Evolutionary conservation across 2,888 invertebrate species (phyloP).

Genomic region (Beris morrisii): DNA sequence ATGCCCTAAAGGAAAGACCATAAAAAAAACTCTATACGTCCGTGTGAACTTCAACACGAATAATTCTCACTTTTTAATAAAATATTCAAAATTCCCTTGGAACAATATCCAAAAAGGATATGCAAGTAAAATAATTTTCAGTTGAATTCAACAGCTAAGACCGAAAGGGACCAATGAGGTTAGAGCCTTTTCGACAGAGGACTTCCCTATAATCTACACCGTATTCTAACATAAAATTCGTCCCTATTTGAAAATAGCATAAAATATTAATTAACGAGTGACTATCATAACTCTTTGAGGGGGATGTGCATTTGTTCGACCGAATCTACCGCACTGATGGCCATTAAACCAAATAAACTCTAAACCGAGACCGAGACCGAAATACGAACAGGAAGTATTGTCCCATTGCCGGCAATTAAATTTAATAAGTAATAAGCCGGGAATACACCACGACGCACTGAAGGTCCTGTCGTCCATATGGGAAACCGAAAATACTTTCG

Average conservation of each 20-base stretch:
- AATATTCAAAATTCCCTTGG: too few species aligned
- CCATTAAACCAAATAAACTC: constrained; percentile 31
- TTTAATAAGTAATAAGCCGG: constrained; percentile 37
- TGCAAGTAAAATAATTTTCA: too few species aligned
- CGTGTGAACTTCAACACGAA: too few species aligned
- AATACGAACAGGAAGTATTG: constrained; percentile 9
- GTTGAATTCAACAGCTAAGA: too few species aligned
- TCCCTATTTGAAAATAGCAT: neutral
- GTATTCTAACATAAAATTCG: too few species aligned
- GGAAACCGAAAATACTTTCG: constrained; percentile 35
- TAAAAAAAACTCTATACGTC: too few species aligned
- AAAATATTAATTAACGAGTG: constrained; percentile 22
- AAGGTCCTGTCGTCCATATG: neutral
- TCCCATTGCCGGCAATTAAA: constrained; percentile 34
- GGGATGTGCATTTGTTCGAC: constrained; percentile 26
- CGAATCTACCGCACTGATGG: constrained; percentile 29
- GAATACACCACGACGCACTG: constrained; percentile 14
- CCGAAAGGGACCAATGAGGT: too few species aligned
- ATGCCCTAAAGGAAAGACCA: too few species aligned
- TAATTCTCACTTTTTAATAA: too few species aligned
- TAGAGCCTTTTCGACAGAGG: too few species aligned
- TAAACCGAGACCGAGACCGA: constrained; percentile 23
- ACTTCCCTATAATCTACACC: too few species aligned
- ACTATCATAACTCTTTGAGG: constrained; percentile 24
- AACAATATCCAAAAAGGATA: too few species aligned